Evolutionary conservation across 1,140 invertebrate species (phyloP).

Genomic region (Cydia splendana): DNA sequence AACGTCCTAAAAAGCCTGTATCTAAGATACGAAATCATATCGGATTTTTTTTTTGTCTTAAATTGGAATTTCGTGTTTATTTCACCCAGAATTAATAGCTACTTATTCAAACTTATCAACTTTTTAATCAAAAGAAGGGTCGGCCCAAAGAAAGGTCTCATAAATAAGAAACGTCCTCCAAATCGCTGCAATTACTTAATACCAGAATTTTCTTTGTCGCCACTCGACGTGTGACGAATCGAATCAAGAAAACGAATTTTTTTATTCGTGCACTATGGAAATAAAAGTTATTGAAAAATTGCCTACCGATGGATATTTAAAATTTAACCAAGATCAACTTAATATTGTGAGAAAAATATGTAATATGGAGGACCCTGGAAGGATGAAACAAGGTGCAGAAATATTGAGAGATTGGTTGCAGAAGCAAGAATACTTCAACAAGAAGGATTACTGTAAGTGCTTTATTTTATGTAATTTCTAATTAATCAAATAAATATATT

Average conservation of each 20-base stretch:
- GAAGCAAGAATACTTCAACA: constrained; percentile 51
- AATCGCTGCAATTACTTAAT: not conserved
- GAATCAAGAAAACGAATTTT: not conserved
- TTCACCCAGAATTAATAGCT: too few species aligned
- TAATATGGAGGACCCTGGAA: constrained; percentile 45
- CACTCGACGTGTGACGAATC: not conserved
- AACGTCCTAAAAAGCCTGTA: too few species aligned
- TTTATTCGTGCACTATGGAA: not conserved
- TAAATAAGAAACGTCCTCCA: too few species aligned
- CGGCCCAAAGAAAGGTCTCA: too few species aligned
- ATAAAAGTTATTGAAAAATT: constrained; percentile 38
- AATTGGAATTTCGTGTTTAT: too few species aligned
- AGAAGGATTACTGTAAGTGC: constrained; percentile 53
- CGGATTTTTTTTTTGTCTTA: too few species aligned
- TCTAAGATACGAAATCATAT: too few species aligned
- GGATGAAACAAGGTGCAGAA: constrained; percentile 45
- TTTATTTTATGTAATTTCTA: not conserved
- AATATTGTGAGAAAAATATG: constrained; percentile 41
- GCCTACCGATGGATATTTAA: constrained; percentile 37
- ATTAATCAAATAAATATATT: too few species aligned
- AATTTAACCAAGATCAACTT: constrained; percentile 41
- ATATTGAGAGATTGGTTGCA: constrained; percentile 50
- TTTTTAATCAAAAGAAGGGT: too few species aligned
- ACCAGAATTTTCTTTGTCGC: not conserved
- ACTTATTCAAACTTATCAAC: too few species aligned